A percentile compares a stretch with the other conserved stretches of the same genome.
Conservation (phyloP, 2,888 invertebrate genomes). For the Agrochola lota region DNA sequence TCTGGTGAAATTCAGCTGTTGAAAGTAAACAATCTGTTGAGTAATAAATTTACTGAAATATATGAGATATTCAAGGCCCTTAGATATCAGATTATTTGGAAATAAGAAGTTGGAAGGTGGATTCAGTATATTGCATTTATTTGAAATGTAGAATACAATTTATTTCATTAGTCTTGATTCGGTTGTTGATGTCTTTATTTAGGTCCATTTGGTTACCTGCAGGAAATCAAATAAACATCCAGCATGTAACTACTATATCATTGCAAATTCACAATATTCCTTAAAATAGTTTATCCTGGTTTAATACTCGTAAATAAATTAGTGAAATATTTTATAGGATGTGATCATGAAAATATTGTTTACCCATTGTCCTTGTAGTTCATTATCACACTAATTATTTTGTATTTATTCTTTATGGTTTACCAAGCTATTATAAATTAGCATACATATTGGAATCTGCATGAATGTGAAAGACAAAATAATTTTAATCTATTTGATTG, state of each 20-base stretch:
- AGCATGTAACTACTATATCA: neutral
- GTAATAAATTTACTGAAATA: slow-evolving; percentile 12
- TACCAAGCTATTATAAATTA: slow-evolving; percentile 1
- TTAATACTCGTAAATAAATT: neutral
- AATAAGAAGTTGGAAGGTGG: neutral
- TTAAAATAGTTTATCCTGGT: neutral
- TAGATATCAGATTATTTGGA: neutral
- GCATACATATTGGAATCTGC: neutral
- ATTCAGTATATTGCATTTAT: neutral
- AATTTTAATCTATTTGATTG: neutral
- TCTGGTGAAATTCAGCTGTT: slow-evolving; percentile 5
- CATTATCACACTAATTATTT: neutral
- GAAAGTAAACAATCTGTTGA: slow-evolving; percentile 5
- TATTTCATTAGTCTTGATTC: neutral
- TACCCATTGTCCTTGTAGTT: slow-evolving; percentile 6
- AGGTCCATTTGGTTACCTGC: neutral
- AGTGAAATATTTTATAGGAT: neutral
- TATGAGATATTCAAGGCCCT: neutral
- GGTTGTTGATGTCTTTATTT: neutral
- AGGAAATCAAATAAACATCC: slow-evolving; percentile 1
- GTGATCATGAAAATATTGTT: neutral
- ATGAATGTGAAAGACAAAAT: slow-evolving; percentile 36
- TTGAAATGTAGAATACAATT: neutral
- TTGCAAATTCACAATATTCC: neutral
- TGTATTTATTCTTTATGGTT: neutral